Base-by-base conservation (phyloP, 2,113 vertebrate species). In the Corythoichthys intestinalis region DNA sequence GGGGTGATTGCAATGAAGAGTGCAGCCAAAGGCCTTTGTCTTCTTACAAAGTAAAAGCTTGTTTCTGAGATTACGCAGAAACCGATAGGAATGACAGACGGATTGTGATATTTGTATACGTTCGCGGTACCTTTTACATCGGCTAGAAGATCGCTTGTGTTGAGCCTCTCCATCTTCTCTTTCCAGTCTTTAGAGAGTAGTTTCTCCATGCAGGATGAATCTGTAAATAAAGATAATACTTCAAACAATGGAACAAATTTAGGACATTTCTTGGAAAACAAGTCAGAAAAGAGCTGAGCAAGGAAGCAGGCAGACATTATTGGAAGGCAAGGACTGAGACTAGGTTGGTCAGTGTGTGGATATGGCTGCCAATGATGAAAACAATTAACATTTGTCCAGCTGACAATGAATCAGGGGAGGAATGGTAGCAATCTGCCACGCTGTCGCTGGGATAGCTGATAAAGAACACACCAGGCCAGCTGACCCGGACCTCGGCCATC, bases 101-200 rank as follows among this genome's bases (percentile, higher is more conserved):
- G 74, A 64, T 70, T 69, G 68, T 13, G 13, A 12, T 73, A 65
- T 65, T 72, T 70, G 61, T 66, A 20, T 7, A 59, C 13, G 34
- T 60, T 41, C 6, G 58, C 38, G 6, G n/a, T 28, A 99, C 97
- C 96, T 98, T 99, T 98, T 78, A 99, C 96, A 92, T 98, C 97
- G 87, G 94, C 96, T 80, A 99, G 92, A 76, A 99, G 94, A 86
- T 99, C 96, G 72, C 94, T 96, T 44, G 96, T 94, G 89, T 98
- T 98, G 79, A 98, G 90, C 89, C 97, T 93, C 85, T 98, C 97
- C 97, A 99, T 99, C 91, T 98, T 99, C 87, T 99, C 96, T 81
- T 99, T 99, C 97, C 97, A 99, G 85, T 99, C 97, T 93, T 98
- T 98, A 84, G 97, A 99, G 84, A 99, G 96, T 79, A 99, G 93